These are phyloP conservation scores for Galeopsomyia nigrocyanea DNA, from an alignment of 2,888 invertebrate species.

Conservation along the genomic window DNA sequence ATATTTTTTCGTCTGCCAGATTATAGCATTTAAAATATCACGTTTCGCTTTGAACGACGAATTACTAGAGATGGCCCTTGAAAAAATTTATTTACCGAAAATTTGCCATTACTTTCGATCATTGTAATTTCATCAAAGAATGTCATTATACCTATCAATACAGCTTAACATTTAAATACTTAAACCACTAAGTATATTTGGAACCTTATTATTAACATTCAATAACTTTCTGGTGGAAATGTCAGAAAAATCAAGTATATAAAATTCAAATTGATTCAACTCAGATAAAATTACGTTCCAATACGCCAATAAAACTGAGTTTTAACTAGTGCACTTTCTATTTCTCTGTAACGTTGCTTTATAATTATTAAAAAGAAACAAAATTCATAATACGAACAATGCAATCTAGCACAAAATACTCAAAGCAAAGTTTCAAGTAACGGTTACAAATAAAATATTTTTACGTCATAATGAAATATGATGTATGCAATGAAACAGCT, in stretches of 20 bases:
- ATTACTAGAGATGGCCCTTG: constrained; percentile 40
- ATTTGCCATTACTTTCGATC: constrained; percentile 43
- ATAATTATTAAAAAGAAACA: constrained; percentile 36
- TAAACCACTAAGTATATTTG: constrained; percentile 34
- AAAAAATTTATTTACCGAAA: constrained; percentile 31
- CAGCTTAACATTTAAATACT: constrained; percentile 31
- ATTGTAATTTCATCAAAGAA: constrained; percentile 45
- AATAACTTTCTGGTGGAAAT: constrained; percentile 36
- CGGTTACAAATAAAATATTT: constrained; percentile 32
- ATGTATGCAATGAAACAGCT: constrained; percentile 25
- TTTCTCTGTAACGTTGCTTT: constrained; percentile 16
- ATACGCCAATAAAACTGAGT: constrained; percentile 35
- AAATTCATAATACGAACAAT: constrained; percentile 26
- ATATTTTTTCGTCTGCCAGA: constrained; percentile 31
- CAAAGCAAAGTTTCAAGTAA: constrained; percentile 37
- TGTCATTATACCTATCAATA: constrained; percentile 21
- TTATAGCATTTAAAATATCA: constrained; percentile 39
- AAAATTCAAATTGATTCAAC: constrained; percentile 18
- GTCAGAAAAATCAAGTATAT: constrained; percentile 18
- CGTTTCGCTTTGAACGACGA: constrained; percentile 31
- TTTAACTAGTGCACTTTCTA: constrained; percentile 43
- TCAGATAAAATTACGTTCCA: constrained; percentile 10
- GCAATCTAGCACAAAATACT: constrained; percentile 10
- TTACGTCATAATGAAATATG: background rate
- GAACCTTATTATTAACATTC: constrained; percentile 30